Evolutionary conservation across 2,888 invertebrate species (phyloP), one percentile per base, ranked within the genome.

Genomic region (Drosophila mulleri): DNA sequence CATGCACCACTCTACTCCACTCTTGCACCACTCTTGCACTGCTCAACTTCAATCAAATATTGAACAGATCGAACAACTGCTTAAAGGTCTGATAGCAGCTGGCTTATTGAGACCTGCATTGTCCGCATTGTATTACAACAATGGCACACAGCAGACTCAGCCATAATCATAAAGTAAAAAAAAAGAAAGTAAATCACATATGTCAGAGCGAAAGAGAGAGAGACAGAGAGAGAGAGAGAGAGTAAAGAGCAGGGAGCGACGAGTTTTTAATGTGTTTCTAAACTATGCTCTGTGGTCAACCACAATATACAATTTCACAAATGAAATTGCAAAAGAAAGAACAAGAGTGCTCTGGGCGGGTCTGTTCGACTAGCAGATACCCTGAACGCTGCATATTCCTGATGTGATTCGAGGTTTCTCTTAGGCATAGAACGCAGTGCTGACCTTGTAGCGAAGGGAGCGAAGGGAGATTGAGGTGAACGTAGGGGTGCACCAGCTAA

Each of bases 11-110:
- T 14, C 37, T n/a, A 18, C 20, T 7, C 20, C 12, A 14, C 32
- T 35, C 35, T 0, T 14, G 7, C n/a, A 0, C n/a, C n/a, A 3
- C 39, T n/a, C n/a, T 3, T 7, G 7, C n/a, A 8, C 39, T 12
- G 14, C 20, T 18, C 47, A 20, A 12, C 16, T 54, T 20, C 29
- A 23, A 68, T 64, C 57, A 29, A 64, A 58, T 37, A 65, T 71
- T 42, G n/a, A 58, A 57, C 35, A 35, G 23, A 53, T 35, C 52
- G 29, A 35, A 42, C 37, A 67, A 26, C 67, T 48, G 32, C 35
- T 37, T 35, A 47, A 41, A 20, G 18, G 12, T 47, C 44, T 29
- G 23, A 6, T 14, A 18, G 44, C 8, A 39, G 32, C 12, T 45
- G 29, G n/a, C 35, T 52, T 12, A 44, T 42, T 18, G 18, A 18